These are phyloP conservation scores for Lithosia quadra DNA, from an alignment of 2,888 invertebrate species.

Conservation along the genomic window DNA sequence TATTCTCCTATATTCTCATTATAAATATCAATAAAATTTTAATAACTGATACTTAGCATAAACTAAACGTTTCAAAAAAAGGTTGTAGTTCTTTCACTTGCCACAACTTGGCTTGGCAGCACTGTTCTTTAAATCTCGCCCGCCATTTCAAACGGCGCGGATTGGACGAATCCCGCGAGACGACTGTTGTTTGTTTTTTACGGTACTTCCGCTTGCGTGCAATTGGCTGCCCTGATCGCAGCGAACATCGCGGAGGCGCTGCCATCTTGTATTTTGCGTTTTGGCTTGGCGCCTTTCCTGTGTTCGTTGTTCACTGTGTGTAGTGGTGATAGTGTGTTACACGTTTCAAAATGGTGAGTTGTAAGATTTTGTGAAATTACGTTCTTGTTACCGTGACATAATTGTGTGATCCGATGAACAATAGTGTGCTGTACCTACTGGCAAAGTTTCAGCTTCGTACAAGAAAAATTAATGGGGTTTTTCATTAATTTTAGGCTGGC, in stretches of 20 bases:
- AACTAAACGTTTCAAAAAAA: slow-evolving; percentile 49
- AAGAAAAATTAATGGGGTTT: slow-evolving; percentile 86
- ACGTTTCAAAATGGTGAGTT: slow-evolving; percentile 87
- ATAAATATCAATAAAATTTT: no score
- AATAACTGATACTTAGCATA: slow-evolving; percentile 12
- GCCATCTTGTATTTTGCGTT: slow-evolving; percentile 81
- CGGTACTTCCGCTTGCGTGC: slow-evolving; percentile 70
- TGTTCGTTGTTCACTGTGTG: slow-evolving; percentile 79
- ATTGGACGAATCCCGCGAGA: slow-evolving; percentile 62
- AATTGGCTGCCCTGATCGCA: slow-evolving; percentile 65
- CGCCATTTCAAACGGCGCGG: slow-evolving; percentile 64
- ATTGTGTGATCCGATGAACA: slow-evolving; percentile 69
- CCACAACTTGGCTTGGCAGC: slow-evolving; percentile 77
- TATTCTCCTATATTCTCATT: no score
- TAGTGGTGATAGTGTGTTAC: slow-evolving; percentile 83
- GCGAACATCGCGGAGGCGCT: slow-evolving; percentile 66
- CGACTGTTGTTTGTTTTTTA: slow-evolving; percentile 55
- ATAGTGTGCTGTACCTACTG: slow-evolving; percentile 79
- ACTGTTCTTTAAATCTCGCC: slow-evolving; percentile 55
- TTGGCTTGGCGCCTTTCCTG: slow-evolving; percentile 87
- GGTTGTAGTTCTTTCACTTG: slow-evolving; percentile 36
- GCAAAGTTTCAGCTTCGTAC: slow-evolving; percentile 86
- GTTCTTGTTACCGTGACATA: slow-evolving; percentile 63
- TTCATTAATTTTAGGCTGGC: slow-evolving; percentile 94
- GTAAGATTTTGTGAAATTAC: slow-evolving; percentile 80